Conservation (phyloP, 2,797 vertebrate genomes). For the Acanthornis magna region DNA sequence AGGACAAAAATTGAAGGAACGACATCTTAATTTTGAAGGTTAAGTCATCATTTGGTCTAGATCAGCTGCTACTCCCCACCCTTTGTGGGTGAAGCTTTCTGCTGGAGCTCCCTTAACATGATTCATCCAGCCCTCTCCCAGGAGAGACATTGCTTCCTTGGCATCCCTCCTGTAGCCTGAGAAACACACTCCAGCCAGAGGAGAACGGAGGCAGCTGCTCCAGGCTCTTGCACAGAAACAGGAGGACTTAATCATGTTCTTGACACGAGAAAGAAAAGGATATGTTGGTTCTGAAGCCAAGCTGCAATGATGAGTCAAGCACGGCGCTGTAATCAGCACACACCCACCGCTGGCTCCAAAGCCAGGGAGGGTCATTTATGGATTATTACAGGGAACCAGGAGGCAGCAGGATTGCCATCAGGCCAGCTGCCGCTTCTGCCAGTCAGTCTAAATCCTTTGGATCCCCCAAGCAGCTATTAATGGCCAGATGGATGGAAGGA, state of each 20-base stretch:
- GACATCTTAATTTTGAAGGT: not conserved
- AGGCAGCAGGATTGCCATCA: not conserved
- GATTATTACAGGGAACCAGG: not conserved
- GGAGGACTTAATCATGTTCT: constrained; percentile 8
- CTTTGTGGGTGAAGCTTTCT: not conserved
- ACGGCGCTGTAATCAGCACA: not conserved
- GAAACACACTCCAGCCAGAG: not conserved
- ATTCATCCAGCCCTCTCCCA: constrained; percentile 25
- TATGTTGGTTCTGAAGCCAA: not conserved
- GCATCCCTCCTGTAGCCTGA: constrained; percentile 43
- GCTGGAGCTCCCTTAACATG: not conserved
- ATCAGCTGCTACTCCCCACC: constrained; percentile 49
- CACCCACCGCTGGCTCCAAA: constrained; percentile 14
- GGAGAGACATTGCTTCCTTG: constrained; percentile 7
- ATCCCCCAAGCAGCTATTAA: not conserved
- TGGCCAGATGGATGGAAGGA: not conserved
- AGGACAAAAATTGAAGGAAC: not conserved
- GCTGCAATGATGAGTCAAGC: not conserved
- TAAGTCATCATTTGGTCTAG: constrained; percentile 16
- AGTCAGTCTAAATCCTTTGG: not conserved
- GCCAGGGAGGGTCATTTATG: not conserved
- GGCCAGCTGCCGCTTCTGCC: not conserved
- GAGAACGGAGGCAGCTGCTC: constrained; percentile 25
- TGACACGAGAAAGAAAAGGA: not conserved
- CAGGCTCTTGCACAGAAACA: constrained; percentile 9